Base-by-base conservation (phyloP, 2,888 invertebrate species). In the Cerastis rubricosa region DNA sequence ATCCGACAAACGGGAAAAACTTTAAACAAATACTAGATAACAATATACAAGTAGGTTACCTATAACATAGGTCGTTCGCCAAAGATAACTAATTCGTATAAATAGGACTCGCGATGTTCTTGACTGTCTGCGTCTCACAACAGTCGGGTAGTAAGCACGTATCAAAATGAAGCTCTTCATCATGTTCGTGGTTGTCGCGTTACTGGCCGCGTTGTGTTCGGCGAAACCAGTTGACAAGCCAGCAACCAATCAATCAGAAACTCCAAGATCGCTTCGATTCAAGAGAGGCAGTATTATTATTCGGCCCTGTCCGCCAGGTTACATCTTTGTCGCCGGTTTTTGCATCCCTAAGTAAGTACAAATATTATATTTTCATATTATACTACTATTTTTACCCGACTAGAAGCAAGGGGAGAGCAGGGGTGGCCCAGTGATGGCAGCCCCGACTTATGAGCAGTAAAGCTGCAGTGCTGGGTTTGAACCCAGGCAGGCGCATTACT, bases 251-350 rank as follows among this genome's bases (percentile, higher is more conserved):
- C 9, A 22, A 11, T 3, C 11, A 22, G 51, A 22, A 51, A 22
- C 22, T 51, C 9, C 6, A 47, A 47, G 47, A 17, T 17, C 0
- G 19, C 19, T 51, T 51, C 8, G 49, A 51, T 22, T 51, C 8
- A 19, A 49, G 49, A 19, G 8, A 49, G 1, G 19, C 0, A 0
- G 2, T 49, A 0, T 49, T 8, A 2, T 7, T 0, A 49, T 4
- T 6, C 1, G 0, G 1, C 35, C 2, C 47, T 49, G 49, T 49
- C 22, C 49, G 8, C 19, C 19, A 22, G 49, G 49, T 49, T 49
- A 22, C 49, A 2, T 2, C 8, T 22, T 3, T 0, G 0, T 1
- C 3, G 0, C 0, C 9, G 1, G 0, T 0, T 0, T 3, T 22
- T 51, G 51, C 51, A 0, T 9, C 22, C 9, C 1, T 22, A 9